Evolutionary conservation across 2,888 invertebrate genomes (phyloP).

Genomic region (Syrphus vitripennis): DNA sequence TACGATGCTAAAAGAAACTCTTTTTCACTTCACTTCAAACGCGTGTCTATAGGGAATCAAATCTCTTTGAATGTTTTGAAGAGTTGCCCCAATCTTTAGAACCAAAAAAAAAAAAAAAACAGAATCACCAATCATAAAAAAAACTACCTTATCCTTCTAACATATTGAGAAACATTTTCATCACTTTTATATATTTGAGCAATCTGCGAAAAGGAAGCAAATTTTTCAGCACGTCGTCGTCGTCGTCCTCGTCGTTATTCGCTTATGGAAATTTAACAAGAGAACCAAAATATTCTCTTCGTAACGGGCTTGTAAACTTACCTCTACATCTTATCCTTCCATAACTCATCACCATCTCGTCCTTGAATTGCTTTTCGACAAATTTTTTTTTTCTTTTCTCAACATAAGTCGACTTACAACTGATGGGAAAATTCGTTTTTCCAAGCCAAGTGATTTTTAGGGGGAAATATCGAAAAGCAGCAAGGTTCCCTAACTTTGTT

Average conservation of each 20-base stretch:
- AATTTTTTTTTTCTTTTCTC: background rate
- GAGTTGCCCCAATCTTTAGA: background rate
- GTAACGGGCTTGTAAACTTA: background rate
- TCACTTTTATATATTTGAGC: background rate
- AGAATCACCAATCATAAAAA: background rate
- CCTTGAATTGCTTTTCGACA: constrained; percentile 19
- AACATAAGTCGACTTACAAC: background rate
- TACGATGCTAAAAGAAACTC: background rate
- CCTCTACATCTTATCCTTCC: background rate
- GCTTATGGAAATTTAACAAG: constrained; percentile 62
- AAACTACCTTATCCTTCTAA: background rate
- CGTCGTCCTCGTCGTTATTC: constrained; percentile 37
- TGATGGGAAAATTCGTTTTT: constrained; percentile 34
- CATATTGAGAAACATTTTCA: constrained; percentile 11
- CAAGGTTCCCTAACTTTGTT: constrained; percentile 9
- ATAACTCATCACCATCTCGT: constrained; percentile 41
- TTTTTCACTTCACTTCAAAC: background rate
- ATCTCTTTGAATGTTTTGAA: background rate
- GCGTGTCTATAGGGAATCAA: constrained; percentile 3
- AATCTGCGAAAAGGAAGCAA: background rate
- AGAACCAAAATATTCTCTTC: constrained; percentile 28
- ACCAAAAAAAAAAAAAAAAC: background rate
- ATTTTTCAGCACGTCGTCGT: constrained; percentile 47
- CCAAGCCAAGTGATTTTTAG: constrained; percentile 38
- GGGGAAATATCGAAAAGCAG: constrained; percentile 10